Percentiles rank a stretch among this genome's conserved stretches.
Evolutionary conservation across 2,113 vertebrate species (phyloP).

Genomic region (Coracopsis vasa): DNA sequence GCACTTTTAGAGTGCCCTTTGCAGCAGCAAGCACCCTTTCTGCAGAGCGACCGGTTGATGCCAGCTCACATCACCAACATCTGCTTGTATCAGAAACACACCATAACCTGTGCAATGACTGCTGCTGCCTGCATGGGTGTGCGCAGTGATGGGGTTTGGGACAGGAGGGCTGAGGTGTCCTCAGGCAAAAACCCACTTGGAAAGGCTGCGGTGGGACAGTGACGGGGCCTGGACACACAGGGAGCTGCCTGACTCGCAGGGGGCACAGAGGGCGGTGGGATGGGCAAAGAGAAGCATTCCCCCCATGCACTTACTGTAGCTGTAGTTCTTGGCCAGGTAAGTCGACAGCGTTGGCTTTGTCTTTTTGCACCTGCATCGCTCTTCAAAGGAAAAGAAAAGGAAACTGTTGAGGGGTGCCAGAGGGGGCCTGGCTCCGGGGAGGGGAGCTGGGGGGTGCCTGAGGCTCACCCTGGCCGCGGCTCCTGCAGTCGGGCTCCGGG

Average conservation of each 20-base stretch:
- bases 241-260: neutral
- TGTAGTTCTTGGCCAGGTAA: conserved; percentile 83
- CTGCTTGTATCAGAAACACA: neutral
- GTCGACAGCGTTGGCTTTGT: conserved; percentile 79
- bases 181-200: neutral
- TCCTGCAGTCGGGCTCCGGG: conserved; percentile 70
- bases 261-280: neutral
- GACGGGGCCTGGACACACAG: neutral
- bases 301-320: conserved; percentile 76
- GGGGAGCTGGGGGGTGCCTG: neutral
- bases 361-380: conserved; percentile 81
- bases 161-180: neutral
- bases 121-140: neutral
- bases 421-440: neutral
- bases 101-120: accelerated
- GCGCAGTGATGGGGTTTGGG: neutral
- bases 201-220: accelerated
- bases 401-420: neutral
- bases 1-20: neutral
- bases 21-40: neutral
- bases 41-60: neutral
- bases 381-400: conserved; percentile 57
- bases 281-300: accelerated
- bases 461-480: conserved; percentile 73
- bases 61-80: accelerated